Percentiles rank a stretch among this genome's conserved stretches.
Evolutionary conservation across 2,113 vertebrate genomes (phyloP).

Genomic region (Bostrychus sinensis): DNA sequence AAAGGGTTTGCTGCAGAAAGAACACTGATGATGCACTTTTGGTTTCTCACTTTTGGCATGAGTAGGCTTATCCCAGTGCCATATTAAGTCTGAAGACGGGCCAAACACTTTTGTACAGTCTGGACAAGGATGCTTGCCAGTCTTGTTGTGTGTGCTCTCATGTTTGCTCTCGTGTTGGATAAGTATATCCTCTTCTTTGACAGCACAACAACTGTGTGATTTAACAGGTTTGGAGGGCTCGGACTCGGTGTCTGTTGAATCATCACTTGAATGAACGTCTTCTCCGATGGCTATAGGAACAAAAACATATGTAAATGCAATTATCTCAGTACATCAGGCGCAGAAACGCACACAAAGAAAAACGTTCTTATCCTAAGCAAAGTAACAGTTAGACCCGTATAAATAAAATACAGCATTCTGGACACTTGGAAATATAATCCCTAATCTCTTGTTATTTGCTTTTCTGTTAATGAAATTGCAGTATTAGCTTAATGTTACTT

Average conservation of each 20-base stretch:
- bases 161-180: slow-evolving; percentile 58
- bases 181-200: slow-evolving; percentile 59
- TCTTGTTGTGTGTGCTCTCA: slow-evolving; percentile 48
- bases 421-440: too few species aligned
- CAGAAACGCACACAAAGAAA: too few species aligned
- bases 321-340: neutral
- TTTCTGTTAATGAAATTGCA: too few species aligned
- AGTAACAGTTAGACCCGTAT: too few species aligned
- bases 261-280: slow-evolving; percentile 37
- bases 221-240: slow-evolving; percentile 3
- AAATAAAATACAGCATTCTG: too few species aligned
- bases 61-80: slow-evolving; percentile 46
- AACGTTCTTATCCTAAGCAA: too few species aligned
- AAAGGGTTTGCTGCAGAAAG: slow-evolving; percentile 64
- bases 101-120: slow-evolving; percentile 72
- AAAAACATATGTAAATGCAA: neutral
- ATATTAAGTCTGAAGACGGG: slow-evolving; percentile 61
- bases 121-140: slow-evolving; percentile 63
- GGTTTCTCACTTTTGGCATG: slow-evolving; percentile 63
- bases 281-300: slow-evolving; percentile 2
- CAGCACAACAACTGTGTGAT: slow-evolving; percentile 49
- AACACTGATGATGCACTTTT: slow-evolving; percentile 62
- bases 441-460: too few species aligned
- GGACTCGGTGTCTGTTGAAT: neutral
- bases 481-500: too few species aligned